A percentile compares a stretch with the other conserved stretches of the same genome.
Evolutionary conservation across 2,113 vertebrate species (phyloP).

Genomic region (Dasypus novemcinctus): DNA sequence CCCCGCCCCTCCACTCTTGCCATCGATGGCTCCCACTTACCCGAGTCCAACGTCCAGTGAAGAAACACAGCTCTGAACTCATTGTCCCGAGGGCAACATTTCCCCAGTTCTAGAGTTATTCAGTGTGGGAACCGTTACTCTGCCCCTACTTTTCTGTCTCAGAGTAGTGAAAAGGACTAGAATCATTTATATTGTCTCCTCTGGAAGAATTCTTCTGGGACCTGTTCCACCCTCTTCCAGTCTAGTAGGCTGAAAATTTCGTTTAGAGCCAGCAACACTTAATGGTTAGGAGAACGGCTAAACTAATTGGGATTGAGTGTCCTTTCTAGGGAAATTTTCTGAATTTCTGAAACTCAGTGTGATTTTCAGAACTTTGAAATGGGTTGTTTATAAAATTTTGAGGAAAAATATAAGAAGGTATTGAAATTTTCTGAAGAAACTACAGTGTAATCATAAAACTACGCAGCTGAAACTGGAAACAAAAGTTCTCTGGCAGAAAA

Average conservation of each 20-base stretch:
- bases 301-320: not conserved
- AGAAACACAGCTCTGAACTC: constrained; percentile 28
- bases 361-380: constrained; percentile 10
- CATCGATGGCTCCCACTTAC: not conserved
- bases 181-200: constrained; percentile 1
- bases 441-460: constrained; percentile 2
- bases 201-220: constrained; percentile 18
- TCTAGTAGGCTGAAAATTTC: not conserved
- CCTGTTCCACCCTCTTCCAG: not conserved
- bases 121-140: constrained; percentile 3
- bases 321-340: not conserved
- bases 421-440: constrained; percentile 42
- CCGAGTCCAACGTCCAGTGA: not conserved
- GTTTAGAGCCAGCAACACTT: not conserved
- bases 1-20: not conserved
- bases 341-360: not conserved
- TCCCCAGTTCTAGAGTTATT: constrained; percentile 44
- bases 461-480: not conserved
- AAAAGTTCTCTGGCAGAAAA: not conserved
- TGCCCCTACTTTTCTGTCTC: constrained; percentile 10
- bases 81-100: constrained; percentile 22
- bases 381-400: constrained; percentile 16
- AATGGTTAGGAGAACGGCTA: not conserved
- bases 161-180: constrained; percentile 31
- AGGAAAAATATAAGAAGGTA: not conserved